Percentiles rank a stretch among this genome's conserved stretches.
Conservation (phyloP, 2,113 vertebrate species). For the Elachura formosa region DNA sequence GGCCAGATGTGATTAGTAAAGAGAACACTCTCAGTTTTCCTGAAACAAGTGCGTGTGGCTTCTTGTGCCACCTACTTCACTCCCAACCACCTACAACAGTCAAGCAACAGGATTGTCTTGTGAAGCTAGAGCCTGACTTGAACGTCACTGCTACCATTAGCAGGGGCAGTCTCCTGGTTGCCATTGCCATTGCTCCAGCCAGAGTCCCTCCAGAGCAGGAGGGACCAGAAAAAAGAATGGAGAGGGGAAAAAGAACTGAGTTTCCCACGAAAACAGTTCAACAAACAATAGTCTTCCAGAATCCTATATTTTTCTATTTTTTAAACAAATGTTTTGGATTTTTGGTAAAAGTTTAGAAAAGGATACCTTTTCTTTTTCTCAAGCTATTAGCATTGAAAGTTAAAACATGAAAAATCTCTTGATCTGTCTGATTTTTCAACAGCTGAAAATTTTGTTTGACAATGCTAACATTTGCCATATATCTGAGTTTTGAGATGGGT, state of each 20-base stretch:
- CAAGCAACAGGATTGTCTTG: rapidly evolving
- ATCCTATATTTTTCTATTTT: not conserved
- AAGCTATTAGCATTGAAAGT: not conserved
- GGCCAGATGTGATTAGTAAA: not conserved
- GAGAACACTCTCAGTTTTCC: not conserved
- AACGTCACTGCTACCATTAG: not conserved
- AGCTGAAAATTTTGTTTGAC: not conserved
- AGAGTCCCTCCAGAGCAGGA: not conserved
- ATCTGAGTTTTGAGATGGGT: not conserved
- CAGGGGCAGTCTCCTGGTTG: not conserved
- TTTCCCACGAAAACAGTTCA: not conserved
- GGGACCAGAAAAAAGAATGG: not conserved
- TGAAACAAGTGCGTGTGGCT: not conserved
- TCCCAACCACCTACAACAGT: not conserved
- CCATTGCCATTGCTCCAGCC: not conserved
- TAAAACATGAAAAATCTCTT: not conserved
- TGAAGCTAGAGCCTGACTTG: not conserved
- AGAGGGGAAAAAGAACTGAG: not conserved
- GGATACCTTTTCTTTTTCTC: rapidly evolving
- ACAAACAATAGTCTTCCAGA: not conserved
- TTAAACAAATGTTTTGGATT: not conserved
- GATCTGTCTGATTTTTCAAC: not conserved
- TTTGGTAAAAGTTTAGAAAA: not conserved
- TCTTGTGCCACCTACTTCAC: not conserved
- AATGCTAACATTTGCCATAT: not conserved